These are phyloP conservation scores for Pogonognathellus flavescens DNA, from an alignment of 1,140 invertebrate species.

Conservation along the genomic window DNA sequence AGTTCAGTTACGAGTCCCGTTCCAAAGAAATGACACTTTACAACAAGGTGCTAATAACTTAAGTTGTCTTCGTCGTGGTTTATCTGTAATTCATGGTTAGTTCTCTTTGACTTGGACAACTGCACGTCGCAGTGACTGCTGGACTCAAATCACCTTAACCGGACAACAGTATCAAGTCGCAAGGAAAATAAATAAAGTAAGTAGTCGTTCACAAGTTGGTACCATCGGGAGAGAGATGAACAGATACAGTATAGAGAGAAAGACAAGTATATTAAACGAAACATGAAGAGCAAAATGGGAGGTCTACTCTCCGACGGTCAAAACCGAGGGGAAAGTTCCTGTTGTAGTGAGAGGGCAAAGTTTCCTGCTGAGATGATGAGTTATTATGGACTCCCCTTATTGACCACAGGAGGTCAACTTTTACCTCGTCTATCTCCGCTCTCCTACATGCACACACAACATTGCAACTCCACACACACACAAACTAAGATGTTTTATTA, in stretches of 20 bases:
- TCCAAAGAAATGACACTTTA: not conserved
- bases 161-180: constrained; percentile 17
- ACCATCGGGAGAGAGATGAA: constrained; percentile 8
- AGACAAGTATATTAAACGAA: constrained; percentile 39
- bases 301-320: constrained; percentile 56
- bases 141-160: not conserved
- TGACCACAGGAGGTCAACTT: constrained; percentile 66
- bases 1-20: not conserved
- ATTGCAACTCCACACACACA: not conserved
- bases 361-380: constrained; percentile 64
- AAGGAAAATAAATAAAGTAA: constrained; percentile 27
- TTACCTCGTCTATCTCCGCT: constrained; percentile 8
- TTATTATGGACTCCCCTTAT: constrained; percentile 67
- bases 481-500: too few species aligned
- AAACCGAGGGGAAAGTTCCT: constrained; percentile 54
- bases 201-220: not conserved
- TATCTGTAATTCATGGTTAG: not conserved
- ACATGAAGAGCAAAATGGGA: constrained; percentile 62
- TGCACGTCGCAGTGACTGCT: too few species aligned
- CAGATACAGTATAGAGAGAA: not conserved
- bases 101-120: too few species aligned
- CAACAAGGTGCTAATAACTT: constrained; percentile 24
- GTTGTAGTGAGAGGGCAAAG: constrained; percentile 55
- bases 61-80: constrained; percentile 5
- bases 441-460: constrained; percentile 3